Evolutionary conservation across 2,113 vertebrate species (phyloP).

Genomic region (Alosa alosa): DNA sequence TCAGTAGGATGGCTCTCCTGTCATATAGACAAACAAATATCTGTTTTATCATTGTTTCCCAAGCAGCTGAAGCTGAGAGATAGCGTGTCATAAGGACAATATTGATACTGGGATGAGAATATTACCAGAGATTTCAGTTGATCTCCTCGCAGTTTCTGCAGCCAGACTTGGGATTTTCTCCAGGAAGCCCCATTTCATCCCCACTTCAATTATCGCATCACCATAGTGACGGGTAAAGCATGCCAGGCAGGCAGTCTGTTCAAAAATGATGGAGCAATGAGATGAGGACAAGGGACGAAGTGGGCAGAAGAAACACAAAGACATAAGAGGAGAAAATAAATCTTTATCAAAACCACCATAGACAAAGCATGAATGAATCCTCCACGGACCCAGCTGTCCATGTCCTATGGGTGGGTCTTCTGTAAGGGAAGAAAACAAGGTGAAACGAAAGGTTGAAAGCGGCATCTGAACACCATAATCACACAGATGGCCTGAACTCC

Average conservation of each 20-base stretch:
- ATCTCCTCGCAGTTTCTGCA: neutral
- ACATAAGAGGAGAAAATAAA: neutral
- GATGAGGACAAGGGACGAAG: neutral
- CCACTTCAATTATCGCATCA: neutral
- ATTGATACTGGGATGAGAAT: constrained; percentile 1
- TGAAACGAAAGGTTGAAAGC: neutral
- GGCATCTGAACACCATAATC: neutral
- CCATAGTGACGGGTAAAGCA: neutral
- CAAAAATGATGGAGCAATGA: neutral
- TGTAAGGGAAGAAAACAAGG: neutral
- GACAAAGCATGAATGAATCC: neutral
- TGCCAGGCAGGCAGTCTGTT: neutral
- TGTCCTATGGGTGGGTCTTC: neutral
- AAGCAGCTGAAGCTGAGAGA: neutral
- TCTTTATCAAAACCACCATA: neutral
- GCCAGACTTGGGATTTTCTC: constrained; percentile 17
- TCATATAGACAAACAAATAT: neutral
- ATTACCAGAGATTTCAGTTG: constrained; percentile 12
- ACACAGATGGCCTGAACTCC: neutral
- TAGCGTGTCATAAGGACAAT: neutral
- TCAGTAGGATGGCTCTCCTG: neutral
- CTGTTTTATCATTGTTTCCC: neutral
- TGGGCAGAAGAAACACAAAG: neutral
- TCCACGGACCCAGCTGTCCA: neutral
- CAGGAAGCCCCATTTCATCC: constrained; percentile 17